Evolutionary conservation across 1,140 invertebrate genomes (phyloP), one percentile per base, ranked within the genome.

Genomic region (Aphaenogaster ashmeadi): DNA sequence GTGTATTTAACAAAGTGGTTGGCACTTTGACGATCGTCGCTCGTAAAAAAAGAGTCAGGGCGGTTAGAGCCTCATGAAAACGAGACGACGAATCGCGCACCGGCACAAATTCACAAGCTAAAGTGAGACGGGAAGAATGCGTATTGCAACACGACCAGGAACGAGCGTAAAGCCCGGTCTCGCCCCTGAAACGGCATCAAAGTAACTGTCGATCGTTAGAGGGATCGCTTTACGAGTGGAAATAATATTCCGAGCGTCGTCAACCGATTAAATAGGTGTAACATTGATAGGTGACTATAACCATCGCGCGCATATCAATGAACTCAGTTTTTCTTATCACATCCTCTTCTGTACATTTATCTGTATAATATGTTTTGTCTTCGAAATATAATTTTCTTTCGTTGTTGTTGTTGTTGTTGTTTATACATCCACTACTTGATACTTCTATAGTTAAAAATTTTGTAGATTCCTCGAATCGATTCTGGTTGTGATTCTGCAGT

Each of bases 201-300:
- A 91, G 79, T 86, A 89, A 90, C 62, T 64, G 92, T 87, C 90
- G 90, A 91, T 91, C 88, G 87, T 89, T 90, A 21, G 72, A 36
- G 60, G 85, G 66, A 89, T 87, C 88, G 54, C 77, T 91, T 92
- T 90, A 92, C 56, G 87, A 81, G 77, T 87, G 78, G 87, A 91
- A 92, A 89, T 92, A 87, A 91, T 91, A 88, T 89, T 87, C 79
- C 66, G 38, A 69, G 78, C 78, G 36, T 60, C 72, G 86, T 81
- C 75, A 80, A 60, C 64, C 47, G 78, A 86, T 91, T 92, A 92
- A 91, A 91, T 91, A 84, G 58, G 67, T 91, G 87, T 91, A 90
- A 92, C 86, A 66, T 89, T 90, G 67, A 92, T 90, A 85, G 79
- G 74, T n/a, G 21, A 72, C 41, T 69, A 54, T 77, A 18, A 77